phyloP scores from a whole-genome alignment of 2,113 vertebrate species.

The Ailuropoda melanoleuca region DNA sequence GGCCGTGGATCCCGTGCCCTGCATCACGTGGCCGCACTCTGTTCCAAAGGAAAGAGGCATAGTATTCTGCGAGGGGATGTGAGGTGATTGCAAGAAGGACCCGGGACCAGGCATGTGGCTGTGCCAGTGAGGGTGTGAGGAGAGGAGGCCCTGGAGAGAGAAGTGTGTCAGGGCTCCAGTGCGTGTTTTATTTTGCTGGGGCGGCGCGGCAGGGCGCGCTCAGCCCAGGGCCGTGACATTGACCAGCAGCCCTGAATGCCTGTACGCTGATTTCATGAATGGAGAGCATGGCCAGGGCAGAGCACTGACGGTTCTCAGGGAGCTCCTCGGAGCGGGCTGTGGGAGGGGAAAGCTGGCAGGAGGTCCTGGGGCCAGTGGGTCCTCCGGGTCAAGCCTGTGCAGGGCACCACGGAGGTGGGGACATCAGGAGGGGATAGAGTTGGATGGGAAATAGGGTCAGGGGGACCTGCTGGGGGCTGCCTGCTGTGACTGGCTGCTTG shows the following conservation, averaged over 20 bases:
- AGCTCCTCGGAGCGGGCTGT: background rate
- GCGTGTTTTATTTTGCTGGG: background rate
- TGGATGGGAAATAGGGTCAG: background rate
- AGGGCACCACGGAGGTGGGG: accelerated
- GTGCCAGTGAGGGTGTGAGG: background rate
- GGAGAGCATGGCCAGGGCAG: background rate
- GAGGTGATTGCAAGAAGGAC: background rate
- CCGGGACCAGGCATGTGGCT: background rate
- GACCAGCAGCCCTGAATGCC: background rate
- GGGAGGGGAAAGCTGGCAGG: background rate
- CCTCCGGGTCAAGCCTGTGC: background rate
- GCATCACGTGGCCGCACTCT: background rate
- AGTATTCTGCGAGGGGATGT: background rate
- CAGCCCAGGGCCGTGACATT: background rate
- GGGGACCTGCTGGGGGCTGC: too few relatives aligned
- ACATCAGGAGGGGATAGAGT: background rate
- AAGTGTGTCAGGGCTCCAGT: background rate
- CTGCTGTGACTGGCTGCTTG: background rate
- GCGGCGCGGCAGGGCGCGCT: background rate
- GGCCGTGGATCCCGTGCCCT: background rate
- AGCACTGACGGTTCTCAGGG: background rate
- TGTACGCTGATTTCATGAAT: background rate
- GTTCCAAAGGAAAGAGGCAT: background rate
- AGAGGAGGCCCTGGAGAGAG: background rate
- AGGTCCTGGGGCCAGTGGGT: background rate